Percentiles rank a stretch among this genome's conserved stretches.
These are phyloP conservation scores for Sympetrum striolatum DNA, from an alignment of 2,888 invertebrate genomes.

Conservation along the genomic window DNA sequence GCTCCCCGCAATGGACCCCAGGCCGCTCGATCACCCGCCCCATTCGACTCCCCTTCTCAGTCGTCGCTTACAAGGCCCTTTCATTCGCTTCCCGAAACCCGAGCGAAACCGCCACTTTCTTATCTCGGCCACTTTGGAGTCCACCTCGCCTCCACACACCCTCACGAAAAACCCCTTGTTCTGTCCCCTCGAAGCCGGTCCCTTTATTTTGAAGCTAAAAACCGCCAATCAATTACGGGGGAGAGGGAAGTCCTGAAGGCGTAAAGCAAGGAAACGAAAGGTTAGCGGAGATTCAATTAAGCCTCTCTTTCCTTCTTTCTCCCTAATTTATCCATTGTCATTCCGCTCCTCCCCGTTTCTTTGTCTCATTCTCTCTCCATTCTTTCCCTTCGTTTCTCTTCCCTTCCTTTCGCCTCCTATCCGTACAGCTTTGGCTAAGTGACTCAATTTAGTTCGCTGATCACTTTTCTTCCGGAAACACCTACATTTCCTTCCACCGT, in stretches of 20 bases:
- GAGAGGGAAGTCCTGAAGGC: not conserved
- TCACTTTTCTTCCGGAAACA: not conserved
- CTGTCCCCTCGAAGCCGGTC: not conserved
- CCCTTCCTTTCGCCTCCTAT: not conserved
- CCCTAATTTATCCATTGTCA: not conserved
- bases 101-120: not conserved
- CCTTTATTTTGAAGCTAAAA: conserved; percentile 45
- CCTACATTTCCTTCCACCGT: not conserved
- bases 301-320: not conserved
- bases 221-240: conserved; percentile 48
- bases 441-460: conserved; percentile 34
- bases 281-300: conserved; percentile 38
- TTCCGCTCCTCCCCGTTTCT: not conserved
- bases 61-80: not conserved
- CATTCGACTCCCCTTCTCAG: not conserved
- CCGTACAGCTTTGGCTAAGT: conserved; percentile 4
- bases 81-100: not conserved
- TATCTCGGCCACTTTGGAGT: conserved; percentile 22
- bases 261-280: not conserved
- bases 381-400: not conserved
- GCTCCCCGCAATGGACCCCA: not conserved
- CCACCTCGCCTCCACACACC: not conserved
- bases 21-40: not conserved
- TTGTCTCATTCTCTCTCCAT: not conserved
- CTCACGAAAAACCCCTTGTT: not conserved